phyloP scores from a whole-genome alignment of 1,140 invertebrate genomes.

The Diorhabda sublineata region DNA sequence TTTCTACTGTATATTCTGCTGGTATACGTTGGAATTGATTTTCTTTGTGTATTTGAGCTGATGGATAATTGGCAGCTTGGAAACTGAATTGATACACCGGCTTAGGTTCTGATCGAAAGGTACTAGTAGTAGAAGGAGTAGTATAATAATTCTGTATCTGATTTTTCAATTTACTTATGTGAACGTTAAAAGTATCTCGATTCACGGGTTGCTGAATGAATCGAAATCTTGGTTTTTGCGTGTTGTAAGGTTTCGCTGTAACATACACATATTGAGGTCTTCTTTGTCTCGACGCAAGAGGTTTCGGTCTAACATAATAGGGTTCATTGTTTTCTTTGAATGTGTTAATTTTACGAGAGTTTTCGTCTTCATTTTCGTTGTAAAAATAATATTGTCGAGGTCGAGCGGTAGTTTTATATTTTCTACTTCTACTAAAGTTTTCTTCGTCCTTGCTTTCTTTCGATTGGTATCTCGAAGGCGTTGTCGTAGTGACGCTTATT shows the following conservation, averaged over 20 bases:
- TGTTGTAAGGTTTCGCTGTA: conserved; percentile 37
- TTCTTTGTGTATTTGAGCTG: conserved; percentile 48
- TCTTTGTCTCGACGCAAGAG: conserved; percentile 10
- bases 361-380: conserved; percentile 41
- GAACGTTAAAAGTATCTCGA: conserved; percentile 41
- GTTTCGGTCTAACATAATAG: conserved; percentile 30
- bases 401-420: conserved; percentile 43
- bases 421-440: conserved; percentile 4
- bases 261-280: conserved; percentile 39
- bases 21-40: conserved; percentile 60
- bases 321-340: conserved; percentile 46
- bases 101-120: conserved; percentile 43
- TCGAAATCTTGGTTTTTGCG: conserved; percentile 39
- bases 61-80: conserved; percentile 51
- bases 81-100: conserved; percentile 60
- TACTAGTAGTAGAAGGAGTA: conserved; percentile 45
- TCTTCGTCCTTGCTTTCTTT: conserved; percentile 53
- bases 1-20: conserved; percentile 58
- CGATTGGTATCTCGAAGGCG: conserved; percentile 57
- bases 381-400: conserved; percentile 57
- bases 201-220: conserved; percentile 32
- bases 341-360: conserved; percentile 45
- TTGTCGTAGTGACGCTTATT: conserved; percentile 50
- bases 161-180: conserved; percentile 45
- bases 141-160: conserved; percentile 46